Conservation (phyloP, 1,140 invertebrate species). For the Nomia melanderi region DNA sequence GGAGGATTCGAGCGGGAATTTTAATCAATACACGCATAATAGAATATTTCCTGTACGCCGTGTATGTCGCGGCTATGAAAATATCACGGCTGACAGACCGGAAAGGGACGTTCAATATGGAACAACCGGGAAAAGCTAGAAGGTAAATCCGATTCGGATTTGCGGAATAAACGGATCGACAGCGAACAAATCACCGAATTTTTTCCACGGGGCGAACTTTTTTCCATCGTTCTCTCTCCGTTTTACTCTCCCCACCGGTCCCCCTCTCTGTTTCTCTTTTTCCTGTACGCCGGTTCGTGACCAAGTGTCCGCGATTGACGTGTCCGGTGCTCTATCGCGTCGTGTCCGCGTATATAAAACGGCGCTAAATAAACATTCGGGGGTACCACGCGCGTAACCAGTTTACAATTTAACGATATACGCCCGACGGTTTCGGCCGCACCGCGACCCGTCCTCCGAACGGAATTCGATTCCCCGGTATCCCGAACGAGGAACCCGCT, state of each 20-base stretch:
- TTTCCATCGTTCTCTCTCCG: not conserved
- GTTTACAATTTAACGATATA: conserved; percentile 59
- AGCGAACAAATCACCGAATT: conserved; percentile 45
- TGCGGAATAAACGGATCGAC: conserved; percentile 56
- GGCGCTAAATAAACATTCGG: conserved; percentile 64
- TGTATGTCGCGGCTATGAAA: conserved; percentile 38
- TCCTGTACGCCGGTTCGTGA: not conserved
- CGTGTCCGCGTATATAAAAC: conserved; percentile 56
- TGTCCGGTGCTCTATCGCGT: conserved; percentile 25
- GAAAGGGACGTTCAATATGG: conserved; percentile 50
- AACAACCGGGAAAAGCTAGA: conserved; percentile 52
- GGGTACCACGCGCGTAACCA: conserved; percentile 55
- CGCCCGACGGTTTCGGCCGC: conserved; percentile 28
- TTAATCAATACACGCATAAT: conserved; percentile 52
- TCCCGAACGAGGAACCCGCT: conserved; percentile 2
- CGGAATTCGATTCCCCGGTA: not conserved
- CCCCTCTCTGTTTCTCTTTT: not conserved
- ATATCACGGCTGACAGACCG: conserved; percentile 41
- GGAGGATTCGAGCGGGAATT: conserved; percentile 26
- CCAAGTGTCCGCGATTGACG: conserved; percentile 38
- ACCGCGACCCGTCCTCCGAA: not conserved
- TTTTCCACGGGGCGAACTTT: conserved; percentile 31
- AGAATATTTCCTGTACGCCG: conserved; percentile 30
- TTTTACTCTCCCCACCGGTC: conserved; percentile 16
- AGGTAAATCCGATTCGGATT: conserved; percentile 61